A percentile compares a stretch with the other conserved stretches of the same genome.
These are phyloP conservation scores for Neostethus bicornis DNA, from an alignment of 2,797 vertebrate species.

Conservation along the genomic window DNA sequence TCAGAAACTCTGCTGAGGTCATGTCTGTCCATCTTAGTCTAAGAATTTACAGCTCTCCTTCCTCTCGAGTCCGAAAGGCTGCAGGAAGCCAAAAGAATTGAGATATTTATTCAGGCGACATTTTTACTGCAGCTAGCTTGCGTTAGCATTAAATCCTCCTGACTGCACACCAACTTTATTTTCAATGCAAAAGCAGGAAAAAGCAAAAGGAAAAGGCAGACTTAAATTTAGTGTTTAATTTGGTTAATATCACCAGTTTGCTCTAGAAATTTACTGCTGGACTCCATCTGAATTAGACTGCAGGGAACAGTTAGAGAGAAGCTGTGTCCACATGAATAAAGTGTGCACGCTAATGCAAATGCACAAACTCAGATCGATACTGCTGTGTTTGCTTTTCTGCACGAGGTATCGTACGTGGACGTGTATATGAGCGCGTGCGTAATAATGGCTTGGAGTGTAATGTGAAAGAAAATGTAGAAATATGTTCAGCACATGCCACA, in stretches of 20 bases:
- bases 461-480: conserved; percentile 48
- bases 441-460: conserved; percentile 44
- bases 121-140: conserved; percentile 68
- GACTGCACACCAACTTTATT: conserved; percentile 48
- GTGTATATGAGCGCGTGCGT: conserved; percentile 19
- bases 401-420: conserved; percentile 17
- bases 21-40: conserved; percentile 15
- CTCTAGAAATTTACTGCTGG: conserved; percentile 61
- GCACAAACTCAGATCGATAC: conserved; percentile 57
- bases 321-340: conserved; percentile 56
- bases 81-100: conserved; percentile 38
- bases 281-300: conserved; percentile 62
- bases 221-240: conserved; percentile 76
- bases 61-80: conserved; percentile 27
- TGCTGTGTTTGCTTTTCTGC: conserved; percentile 71
- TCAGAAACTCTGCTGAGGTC: conserved; percentile 21
- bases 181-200: conserved; percentile 27
- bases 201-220: conserved; percentile 21
- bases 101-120: conserved; percentile 68
- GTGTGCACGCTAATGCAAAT: conserved; percentile 70
- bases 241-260: conserved; percentile 70
- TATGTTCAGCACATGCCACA: conserved; percentile 30
- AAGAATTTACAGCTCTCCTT: conserved; percentile 43
- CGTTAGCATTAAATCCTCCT: conserved; percentile 65
- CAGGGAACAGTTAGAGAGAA: conserved; percentile 49